A percentile compares a stretch with the other conserved stretches of the same genome.
These are phyloP conservation scores for Neomonachus schauinslandi DNA, from an alignment of 2,113 vertebrate species.

Conservation along the genomic window DNA sequence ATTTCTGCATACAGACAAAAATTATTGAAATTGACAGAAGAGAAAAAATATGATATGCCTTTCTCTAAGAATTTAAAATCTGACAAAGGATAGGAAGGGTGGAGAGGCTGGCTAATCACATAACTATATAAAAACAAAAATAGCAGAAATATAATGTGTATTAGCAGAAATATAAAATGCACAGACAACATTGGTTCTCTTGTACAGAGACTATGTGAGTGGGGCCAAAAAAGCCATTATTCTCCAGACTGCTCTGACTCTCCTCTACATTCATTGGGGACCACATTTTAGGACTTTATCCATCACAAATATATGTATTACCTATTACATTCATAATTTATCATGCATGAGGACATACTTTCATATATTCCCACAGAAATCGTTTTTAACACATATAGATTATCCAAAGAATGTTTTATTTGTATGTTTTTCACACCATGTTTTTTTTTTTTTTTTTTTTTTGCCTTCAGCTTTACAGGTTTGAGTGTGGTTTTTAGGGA, in stretches of 20 bases:
- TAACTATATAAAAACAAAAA: neutral
- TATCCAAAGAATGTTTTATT: neutral
- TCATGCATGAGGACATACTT: neutral
- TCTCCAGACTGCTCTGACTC: neutral
- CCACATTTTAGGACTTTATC: neutral
- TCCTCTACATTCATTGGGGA: neutral
- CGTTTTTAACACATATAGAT: neutral
- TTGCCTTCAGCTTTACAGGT: neutral
- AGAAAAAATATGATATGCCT: neutral
- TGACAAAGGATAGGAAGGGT: neutral
- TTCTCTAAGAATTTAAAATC: conserved; percentile 28
- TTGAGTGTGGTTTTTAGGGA: neutral
- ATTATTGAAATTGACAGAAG: conserved; percentile 1
- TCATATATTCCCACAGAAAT: neutral
- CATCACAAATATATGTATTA: neutral
- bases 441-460: conserved; percentile 23
- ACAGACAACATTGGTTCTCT: neutral
- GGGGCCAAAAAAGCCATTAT: neutral
- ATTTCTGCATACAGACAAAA: neutral
- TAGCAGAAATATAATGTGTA: neutral
- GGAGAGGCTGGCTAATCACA: neutral
- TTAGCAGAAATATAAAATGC: neutral
- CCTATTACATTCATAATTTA: neutral
- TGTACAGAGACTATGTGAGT: neutral
- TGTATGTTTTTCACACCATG: neutral